phyloP scores from a whole-genome alignment of 2,113 vertebrate genomes.

The Urocolius indicus region DNA sequence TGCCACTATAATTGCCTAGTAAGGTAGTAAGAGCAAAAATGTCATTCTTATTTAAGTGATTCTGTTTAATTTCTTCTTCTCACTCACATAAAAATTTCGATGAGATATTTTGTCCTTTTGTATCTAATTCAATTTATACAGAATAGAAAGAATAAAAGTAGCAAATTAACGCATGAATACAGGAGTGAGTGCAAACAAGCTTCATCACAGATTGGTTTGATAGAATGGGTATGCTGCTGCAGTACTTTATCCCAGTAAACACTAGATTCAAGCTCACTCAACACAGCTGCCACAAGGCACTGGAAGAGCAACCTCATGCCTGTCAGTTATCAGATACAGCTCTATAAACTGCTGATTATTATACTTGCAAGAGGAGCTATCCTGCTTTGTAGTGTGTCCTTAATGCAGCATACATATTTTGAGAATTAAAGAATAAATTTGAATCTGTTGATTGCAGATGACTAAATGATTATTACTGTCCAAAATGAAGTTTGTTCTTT shows the following conservation, averaged over 20 bases:
- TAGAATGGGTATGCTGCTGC: accelerated
- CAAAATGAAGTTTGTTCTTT: background rate
- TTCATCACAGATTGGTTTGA: background rate
- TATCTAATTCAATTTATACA: background rate
- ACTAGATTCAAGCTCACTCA: background rate
- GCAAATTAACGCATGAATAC: background rate
- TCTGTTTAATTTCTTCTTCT: slow-evolving; percentile 3
- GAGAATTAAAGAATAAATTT: background rate
- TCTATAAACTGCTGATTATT: background rate
- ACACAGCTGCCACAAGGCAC: background rate
- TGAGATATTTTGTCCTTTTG: background rate
- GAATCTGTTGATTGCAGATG: background rate
- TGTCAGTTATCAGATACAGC: background rate
- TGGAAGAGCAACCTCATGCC: background rate
- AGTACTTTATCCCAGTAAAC: background rate
- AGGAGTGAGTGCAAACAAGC: background rate
- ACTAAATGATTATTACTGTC: background rate
- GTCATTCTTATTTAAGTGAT: background rate
- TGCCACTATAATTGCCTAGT: background rate
- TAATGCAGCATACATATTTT: background rate
- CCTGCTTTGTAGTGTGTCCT: background rate
- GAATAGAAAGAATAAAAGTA: background rate
- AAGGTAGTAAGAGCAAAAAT: background rate
- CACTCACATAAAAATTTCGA: background rate
- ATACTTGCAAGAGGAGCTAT: background rate